Evolutionary conservation across 1,140 invertebrate species (phyloP).

Genomic region (Melitaea cinxia): DNA sequence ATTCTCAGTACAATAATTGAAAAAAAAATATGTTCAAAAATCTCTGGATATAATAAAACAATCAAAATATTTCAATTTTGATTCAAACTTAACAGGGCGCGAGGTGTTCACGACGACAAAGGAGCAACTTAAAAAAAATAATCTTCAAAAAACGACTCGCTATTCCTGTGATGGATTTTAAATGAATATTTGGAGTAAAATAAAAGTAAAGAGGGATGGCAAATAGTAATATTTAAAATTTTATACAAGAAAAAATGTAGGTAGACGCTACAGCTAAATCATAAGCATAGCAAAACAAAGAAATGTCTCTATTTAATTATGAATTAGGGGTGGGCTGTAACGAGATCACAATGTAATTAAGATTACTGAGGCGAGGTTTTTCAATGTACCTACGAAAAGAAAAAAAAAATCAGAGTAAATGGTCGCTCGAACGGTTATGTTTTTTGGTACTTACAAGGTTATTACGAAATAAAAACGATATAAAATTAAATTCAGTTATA

Average conservation of each 20-base stretch:
- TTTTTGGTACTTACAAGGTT: slow-evolving; percentile 43
- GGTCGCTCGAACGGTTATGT: slow-evolving; percentile 62
- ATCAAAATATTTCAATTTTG: background rate
- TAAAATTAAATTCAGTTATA: too few relatives aligned
- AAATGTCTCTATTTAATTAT: slow-evolving; percentile 79
- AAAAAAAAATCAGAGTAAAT: slow-evolving; percentile 73
- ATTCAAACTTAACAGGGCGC: slow-evolving; percentile 4
- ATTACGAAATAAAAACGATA: too few relatives aligned
- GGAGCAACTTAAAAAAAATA: slow-evolving; percentile 61
- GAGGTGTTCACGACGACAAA: slow-evolving; percentile 44
- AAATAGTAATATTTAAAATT: slow-evolving; percentile 65
- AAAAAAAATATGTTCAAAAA: too few relatives aligned
- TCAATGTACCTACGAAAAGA: slow-evolving; percentile 51
- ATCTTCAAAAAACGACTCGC: slow-evolving; percentile 68
- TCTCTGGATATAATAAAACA: background rate
- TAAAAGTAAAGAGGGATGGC: slow-evolving; percentile 62
- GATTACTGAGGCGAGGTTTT: slow-evolving; percentile 77
- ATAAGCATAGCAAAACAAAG: slow-evolving; percentile 64
- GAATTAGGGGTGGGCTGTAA: slow-evolving; percentile 75
- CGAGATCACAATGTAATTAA: slow-evolving; percentile 80
- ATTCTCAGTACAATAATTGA: background rate
- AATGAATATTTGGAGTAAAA: slow-evolving; percentile 77
- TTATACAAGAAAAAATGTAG: slow-evolving; percentile 52
- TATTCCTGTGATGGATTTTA: slow-evolving; percentile 70
- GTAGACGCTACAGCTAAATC: slow-evolving; percentile 63